phyloP scores from a whole-genome alignment of 2,113 vertebrate species.

The Mixornis gularis region DNA sequence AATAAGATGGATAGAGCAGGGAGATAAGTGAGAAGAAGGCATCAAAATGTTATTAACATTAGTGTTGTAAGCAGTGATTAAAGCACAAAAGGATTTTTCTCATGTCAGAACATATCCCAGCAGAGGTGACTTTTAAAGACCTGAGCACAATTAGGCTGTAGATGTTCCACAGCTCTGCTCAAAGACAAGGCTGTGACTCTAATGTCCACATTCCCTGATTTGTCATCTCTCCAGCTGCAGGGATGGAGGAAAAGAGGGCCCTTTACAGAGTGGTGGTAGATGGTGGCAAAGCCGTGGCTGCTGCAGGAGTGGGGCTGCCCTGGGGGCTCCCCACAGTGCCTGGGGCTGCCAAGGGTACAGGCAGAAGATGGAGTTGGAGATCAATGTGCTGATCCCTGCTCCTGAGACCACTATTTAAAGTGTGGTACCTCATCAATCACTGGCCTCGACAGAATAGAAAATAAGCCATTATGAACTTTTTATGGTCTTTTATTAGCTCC shows the following conservation, averaged over 20 bases:
- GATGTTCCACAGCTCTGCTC: neutral
- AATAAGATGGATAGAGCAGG: neutral
- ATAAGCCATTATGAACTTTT: neutral
- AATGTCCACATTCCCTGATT: neutral
- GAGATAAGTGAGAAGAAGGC: neutral
- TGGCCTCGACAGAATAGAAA: neutral
- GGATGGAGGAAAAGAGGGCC: neutral
- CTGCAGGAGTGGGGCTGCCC: fast-evolving
- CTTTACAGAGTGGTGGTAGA: fast-evolving
- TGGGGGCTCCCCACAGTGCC: neutral
- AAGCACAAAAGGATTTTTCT: neutral
- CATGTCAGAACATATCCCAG: neutral
- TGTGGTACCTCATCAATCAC: neutral
- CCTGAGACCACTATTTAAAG: neutral
- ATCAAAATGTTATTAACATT: neutral
- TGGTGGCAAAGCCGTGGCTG: fast-evolving
- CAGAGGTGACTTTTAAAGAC: neutral
- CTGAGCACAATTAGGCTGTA: neutral
- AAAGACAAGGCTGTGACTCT: neutral
- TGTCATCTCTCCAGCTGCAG: neutral
- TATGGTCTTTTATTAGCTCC: neutral
- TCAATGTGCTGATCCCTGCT: neutral
- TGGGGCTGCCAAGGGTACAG: neutral
- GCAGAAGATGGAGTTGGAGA: neutral
- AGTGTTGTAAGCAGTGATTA: neutral